Conservation (phyloP, 2,888 invertebrate species). For the Parochlus steinenii region DNA sequence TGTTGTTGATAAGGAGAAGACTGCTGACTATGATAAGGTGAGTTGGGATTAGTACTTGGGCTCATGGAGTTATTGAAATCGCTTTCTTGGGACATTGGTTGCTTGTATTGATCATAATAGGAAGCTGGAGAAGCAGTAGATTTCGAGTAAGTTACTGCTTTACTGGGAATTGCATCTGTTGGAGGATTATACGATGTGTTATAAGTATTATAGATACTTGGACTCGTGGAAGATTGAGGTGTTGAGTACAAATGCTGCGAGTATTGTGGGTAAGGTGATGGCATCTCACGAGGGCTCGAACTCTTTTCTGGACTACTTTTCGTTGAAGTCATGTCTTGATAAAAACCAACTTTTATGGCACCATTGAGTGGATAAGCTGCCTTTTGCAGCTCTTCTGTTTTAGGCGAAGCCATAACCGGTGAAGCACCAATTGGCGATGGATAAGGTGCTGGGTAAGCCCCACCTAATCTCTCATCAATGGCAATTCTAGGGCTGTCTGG, state of each 20-base stretch:
- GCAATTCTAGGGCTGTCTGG: slow-evolving; percentile 53
- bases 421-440: slow-evolving; percentile 57
- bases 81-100: slow-evolving; percentile 33
- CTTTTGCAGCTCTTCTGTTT: slow-evolving; percentile 46
- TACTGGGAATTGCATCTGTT: neutral
- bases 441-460: slow-evolving; percentile 51
- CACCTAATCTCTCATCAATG: slow-evolving; percentile 38
- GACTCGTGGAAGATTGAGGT: slow-evolving; percentile 27
- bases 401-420: slow-evolving; percentile 54
- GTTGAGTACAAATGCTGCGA: slow-evolving; percentile 4
- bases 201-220: neutral
- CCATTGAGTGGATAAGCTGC: slow-evolving; percentile 57
- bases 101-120: slow-evolving; percentile 41
- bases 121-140: slow-evolving; percentile 17
- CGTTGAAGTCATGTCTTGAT: slow-evolving; percentile 72
- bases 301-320: slow-evolving; percentile 74
- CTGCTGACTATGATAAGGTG: slow-evolving; percentile 35
- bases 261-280: slow-evolving; percentile 37
- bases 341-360: slow-evolving; percentile 72
- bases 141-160: neutral
- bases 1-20: slow-evolving; percentile 32
- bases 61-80: slow-evolving; percentile 38
- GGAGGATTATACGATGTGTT: too few species aligned
- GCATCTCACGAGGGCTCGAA: slow-evolving; percentile 61
- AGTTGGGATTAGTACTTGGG: slow-evolving; percentile 36